Evolutionary conservation across 2,113 vertebrate species (phyloP).

Genomic region (Numida meleagris): DNA sequence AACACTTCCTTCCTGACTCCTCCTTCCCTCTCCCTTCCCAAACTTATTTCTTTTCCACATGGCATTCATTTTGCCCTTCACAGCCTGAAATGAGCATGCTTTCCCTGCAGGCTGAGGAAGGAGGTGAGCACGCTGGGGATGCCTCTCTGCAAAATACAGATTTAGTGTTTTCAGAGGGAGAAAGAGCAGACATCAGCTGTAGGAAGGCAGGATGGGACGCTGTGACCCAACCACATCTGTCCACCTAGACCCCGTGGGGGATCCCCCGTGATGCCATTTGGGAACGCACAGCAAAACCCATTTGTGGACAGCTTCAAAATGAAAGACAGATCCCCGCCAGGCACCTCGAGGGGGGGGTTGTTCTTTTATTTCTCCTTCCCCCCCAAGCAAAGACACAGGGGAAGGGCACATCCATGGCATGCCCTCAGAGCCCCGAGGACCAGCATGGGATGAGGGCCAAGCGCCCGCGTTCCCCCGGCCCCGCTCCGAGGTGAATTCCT

Average conservation of each 20-base stretch:
- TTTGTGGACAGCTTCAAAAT: neutral
- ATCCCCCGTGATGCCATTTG: neutral
- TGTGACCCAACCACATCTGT: neutral
- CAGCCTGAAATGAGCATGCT: neutral
- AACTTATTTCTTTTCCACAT: neutral
- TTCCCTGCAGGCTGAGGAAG: neutral
- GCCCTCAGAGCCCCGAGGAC: accelerated
- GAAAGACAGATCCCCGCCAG: neutral
- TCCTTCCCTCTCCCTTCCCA: neutral
- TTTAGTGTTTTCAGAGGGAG: neutral
- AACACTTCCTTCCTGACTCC: neutral
- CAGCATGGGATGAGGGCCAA: neutral
- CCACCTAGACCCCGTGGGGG: neutral
- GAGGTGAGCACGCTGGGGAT: neutral
- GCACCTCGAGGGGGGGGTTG: accelerated
- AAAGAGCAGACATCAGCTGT: neutral
- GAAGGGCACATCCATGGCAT: accelerated
- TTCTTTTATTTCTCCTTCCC: neutral
- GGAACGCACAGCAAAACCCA: accelerated
- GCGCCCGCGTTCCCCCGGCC: neutral
- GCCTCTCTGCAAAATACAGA: neutral
- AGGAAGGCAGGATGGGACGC: neutral
- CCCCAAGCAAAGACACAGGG: accelerated
- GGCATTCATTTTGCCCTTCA: neutral
- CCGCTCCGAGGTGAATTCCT: neutral